These are phyloP conservation scores for Megaustenia siamemsis DNA, from an alignment of 2,888 invertebrate genomes.

Conservation along the genomic window DNA sequence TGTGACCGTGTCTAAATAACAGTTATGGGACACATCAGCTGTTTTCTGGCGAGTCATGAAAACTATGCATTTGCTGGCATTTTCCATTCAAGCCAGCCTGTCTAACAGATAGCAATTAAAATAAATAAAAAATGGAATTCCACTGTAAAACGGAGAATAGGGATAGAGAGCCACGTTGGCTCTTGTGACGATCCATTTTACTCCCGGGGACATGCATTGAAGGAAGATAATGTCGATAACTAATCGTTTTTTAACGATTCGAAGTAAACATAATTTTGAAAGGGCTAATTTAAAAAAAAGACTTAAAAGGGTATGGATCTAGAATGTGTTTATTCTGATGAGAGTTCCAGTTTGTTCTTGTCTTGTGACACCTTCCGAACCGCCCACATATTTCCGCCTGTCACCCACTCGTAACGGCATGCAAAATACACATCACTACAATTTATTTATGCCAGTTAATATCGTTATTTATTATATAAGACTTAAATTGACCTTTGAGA, in stretches of 20 bases:
- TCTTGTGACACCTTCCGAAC: slow-evolving; percentile 4
- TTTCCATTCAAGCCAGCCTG: slow-evolving; percentile 2
- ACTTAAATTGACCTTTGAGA: too few species aligned
- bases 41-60: neutral
- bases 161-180: neutral
- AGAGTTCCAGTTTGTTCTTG: neutral
- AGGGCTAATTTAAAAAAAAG: slow-evolving; percentile 4
- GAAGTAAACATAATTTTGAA: slow-evolving; percentile 19
- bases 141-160: neutral
- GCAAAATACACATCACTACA: too few species aligned
- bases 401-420: slow-evolving; percentile 17
- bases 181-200: slow-evolving; percentile 6
- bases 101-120: slow-evolving; percentile 32
- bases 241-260: slow-evolving; percentile 18
- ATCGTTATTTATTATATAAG: too few species aligned
- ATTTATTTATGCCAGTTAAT: too few species aligned
- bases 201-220: neutral
- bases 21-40: neutral
- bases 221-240: slow-evolving; percentile 17
- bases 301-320: slow-evolving; percentile 22
- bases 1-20: neutral
- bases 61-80: slow-evolving; percentile 34
- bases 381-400: neutral
- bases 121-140: slow-evolving; percentile 15
- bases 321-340: slow-evolving; percentile 16